A percentile compares a stretch with the other conserved stretches of the same genome.
phyloP scores from a whole-genome alignment of 2,113 vertebrate genomes.

The Hiodon alosoides region DNA sequence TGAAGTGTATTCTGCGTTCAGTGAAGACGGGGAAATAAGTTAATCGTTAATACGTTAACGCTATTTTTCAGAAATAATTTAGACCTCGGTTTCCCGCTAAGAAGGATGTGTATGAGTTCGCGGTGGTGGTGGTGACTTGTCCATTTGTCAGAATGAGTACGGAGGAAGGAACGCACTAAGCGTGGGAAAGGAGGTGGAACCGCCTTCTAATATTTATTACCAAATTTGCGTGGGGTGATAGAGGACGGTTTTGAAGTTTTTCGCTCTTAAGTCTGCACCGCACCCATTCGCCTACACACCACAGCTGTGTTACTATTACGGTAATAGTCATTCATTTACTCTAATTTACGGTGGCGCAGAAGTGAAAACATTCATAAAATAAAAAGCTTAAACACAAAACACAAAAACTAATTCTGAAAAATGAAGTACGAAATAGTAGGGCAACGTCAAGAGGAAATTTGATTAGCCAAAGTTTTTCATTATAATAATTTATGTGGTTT shows the following conservation, averaged over 20 bases:
- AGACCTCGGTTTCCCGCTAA: background rate
- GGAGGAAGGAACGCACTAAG: background rate
- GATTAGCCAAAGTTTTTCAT: too few species aligned
- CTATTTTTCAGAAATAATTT: too few species aligned
- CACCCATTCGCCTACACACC: background rate
- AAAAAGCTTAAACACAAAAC: background rate
- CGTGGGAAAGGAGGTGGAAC: background rate
- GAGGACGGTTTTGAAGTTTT: too few species aligned
- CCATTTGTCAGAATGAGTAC: background rate
- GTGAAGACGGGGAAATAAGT: too few species aligned
- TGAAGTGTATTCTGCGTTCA: background rate
- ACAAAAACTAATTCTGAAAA: too few species aligned
- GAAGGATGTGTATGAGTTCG: background rate
- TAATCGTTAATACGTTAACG: too few species aligned
- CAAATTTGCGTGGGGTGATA: background rate
- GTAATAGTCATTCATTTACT: background rate
- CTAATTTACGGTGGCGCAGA: background rate
- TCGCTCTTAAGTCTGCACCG: background rate
- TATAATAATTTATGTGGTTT: too few species aligned
- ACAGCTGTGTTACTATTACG: background rate
- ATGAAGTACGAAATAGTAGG: too few species aligned
- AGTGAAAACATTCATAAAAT: background rate
- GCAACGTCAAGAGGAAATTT: too few species aligned
- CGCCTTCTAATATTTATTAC: slow-evolving; percentile 9
- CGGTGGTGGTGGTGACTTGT: background rate